Conservation (phyloP, 2,113 vertebrate genomes). For the Gymnogyps californianus region DNA sequence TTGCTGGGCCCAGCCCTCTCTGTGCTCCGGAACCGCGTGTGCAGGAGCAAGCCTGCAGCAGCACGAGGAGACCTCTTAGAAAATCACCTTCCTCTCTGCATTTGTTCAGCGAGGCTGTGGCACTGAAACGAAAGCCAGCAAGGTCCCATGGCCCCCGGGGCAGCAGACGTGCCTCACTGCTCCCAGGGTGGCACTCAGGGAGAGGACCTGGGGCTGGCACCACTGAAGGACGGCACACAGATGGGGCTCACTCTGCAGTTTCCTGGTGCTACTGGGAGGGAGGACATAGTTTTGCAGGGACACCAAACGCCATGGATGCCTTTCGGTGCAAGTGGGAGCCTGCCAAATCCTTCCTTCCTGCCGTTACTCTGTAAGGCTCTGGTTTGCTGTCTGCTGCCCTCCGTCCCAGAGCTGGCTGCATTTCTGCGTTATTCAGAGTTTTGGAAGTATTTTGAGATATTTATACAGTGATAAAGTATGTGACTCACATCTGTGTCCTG, state of each 20-base stretch:
- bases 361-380: background rate
- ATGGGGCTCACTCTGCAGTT: background rate
- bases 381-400: background rate
- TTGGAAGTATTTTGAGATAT: background rate
- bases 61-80: fast-evolving
- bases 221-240: background rate
- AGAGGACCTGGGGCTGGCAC: fast-evolving
- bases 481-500: background rate
- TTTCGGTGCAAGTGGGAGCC: background rate
- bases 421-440: background rate
- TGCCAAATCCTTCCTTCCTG: background rate
- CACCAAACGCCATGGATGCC: background rate
- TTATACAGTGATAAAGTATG: background rate
- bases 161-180: background rate
- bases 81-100: background rate
- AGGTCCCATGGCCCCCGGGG: background rate
- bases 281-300: background rate
- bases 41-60: background rate
- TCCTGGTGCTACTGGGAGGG: background rate
- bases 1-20: background rate
- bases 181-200: background rate
- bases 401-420: background rate
- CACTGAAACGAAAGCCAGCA: background rate
- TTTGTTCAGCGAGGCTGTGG: fast-evolving
- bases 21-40: fast-evolving